Base-by-base conservation (phyloP, 2,797 vertebrate species). In the Australoheros facetus region DNA sequence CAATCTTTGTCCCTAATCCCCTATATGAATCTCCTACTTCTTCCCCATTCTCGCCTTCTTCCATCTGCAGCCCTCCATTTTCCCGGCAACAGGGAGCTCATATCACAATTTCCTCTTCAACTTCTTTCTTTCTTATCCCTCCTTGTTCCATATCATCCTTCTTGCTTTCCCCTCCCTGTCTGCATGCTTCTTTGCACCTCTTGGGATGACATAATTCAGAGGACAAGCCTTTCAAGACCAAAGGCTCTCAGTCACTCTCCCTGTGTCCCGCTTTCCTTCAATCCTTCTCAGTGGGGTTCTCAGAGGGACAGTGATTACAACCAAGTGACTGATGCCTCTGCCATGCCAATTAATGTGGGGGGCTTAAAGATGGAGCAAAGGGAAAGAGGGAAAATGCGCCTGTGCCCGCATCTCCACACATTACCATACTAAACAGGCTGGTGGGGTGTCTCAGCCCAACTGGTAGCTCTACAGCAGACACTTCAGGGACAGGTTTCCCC, bases 391-490 rank as follows among this genome's bases (percentile, higher is more conserved):
- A 78, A 85, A 90, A 84, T 84, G 83, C 75, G 71, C 74, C 80
- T 74, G 48, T 83, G 86, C 75, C 81, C 71, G 16, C 81, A 91
- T 95, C 91, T 91, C 91, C 92, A 95, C 94, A 89, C 89, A 95
- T 95, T 94, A 94, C 77, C 94, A 95, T 94, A 91, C 83, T 93
- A 93, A 94, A 90, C 86, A 94, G 92, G 76, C 81, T 89, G 90
- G 86, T 82, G 82, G 78, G 83, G 80, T 37, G 75, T 88, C 82
- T 81, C 56, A 62, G 80, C 71, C 79, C 84, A 80, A 92, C 82
- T 86, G 85, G 79, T 90, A 45, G 88, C 84, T 89, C 81, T 85
- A 88, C 87, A 85, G 84, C 80, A 90, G 90, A 92, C 93, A 90
- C 90, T 92, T 93, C 90, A 93, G 90, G 91, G 93, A 88, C 88